Evolutionary conservation across 2,888 invertebrate species (phyloP), one percentile per base, ranked within the genome.

Genomic region (Yponomeuta cagnagella): DNA sequence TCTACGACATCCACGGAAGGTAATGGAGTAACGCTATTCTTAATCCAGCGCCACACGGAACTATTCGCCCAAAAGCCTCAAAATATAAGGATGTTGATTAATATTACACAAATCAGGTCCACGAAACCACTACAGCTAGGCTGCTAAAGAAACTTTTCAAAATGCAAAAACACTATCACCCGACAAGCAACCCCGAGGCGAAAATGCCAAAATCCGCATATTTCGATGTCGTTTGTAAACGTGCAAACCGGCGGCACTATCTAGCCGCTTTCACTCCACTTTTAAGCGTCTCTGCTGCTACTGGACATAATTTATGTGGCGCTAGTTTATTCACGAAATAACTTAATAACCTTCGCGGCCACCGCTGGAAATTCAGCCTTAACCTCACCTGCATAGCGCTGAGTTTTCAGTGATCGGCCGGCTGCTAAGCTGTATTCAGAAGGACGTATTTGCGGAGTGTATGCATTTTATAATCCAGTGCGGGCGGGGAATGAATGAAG

Each of bases 381-480:
- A 63, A 37, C 37, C 10, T 10, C n/a, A 12, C 15, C 30, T 30
- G 52, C 48, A 67, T 5, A 58, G 52, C 52, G 52, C 52, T 3
- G 52, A 58, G 15, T 65, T 65, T 31, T 31, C 65, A 9, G 30
- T 31, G 33, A 31, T 4, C 4, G 2, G 65, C 2, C 5, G 65
- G 33, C 12, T 10, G 65, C 9, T 65, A 31, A 23, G 52, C 68
- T 23, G 68, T 68, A 37, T 68, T 68, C 37, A 52, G 74, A 74
- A 75, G 73, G 75, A 76, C 74, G 74, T 72, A 74, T 77, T 68
- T 74, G 73, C 73, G 75, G 74, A 75, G 76, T 77, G 77, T 77
- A 77, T 78, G 80, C 79, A 77, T 79, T 79, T 78, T 78, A 79
- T 79, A 80, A 80, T 78, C 79, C 76, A 76, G 76, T 73, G 75